A percentile compares a stretch with the other conserved stretches of the same genome.
Evolutionary conservation across 2,888 invertebrate genomes (phyloP).

Genomic region (Trisateles emortualis): DNA sequence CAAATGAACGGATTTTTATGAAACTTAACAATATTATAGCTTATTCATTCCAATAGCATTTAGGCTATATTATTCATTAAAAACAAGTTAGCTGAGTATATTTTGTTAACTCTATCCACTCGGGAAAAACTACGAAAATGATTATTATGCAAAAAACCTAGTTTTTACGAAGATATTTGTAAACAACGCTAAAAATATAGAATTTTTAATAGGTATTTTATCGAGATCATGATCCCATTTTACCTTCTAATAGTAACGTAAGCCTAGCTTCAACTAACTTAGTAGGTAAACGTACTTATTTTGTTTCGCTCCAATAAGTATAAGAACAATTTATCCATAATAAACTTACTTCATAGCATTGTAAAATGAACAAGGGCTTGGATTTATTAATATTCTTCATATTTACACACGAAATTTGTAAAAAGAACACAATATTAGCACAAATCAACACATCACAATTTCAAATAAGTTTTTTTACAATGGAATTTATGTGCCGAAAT

Average conservation of each 20-base stretch:
- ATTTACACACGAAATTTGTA: slow-evolving; percentile 28
- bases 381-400: slow-evolving; percentile 75
- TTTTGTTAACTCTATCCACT: no score
- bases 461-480: slow-evolving; percentile 23
- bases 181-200: no score
- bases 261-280: slow-evolving; percentile 19
- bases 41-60: no score
- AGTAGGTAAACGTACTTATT: slow-evolving; percentile 34
- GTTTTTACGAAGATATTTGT: no score
- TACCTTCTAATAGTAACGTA: slow-evolving; percentile 2
- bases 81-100: no score
- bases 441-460: slow-evolving; percentile 42
- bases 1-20: no score
- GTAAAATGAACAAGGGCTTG: slow-evolving; percentile 86
- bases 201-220: not conserved
- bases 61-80: no score
- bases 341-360: slow-evolving; percentile 88
- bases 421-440: slow-evolving; percentile 22
- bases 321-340: slow-evolving; percentile 32
- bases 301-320: slow-evolving; percentile 60
- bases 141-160: not conserved
- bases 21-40: no score
- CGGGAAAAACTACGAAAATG: not conserved
- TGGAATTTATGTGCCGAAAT: slow-evolving; percentile 38
- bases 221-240: slow-evolving; percentile 9